Evolutionary conservation across 2,888 invertebrate genomes (phyloP), one percentile per base, ranked within the genome.

Genomic region (Lutraria lutraria): DNA sequence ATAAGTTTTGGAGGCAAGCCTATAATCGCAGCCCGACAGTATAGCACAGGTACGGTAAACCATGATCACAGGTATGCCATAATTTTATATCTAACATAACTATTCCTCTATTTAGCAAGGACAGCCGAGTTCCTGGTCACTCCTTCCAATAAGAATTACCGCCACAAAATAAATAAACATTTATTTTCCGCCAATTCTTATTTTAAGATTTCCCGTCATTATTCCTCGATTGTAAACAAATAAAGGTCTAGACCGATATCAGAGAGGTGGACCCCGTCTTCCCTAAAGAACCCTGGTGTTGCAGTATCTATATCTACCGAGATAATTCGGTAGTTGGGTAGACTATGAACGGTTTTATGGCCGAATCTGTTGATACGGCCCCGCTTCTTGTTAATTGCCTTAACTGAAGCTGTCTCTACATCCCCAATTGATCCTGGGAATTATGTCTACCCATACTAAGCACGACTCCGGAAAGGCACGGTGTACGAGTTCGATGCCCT

Each of bases 141-240:
- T 4, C 81, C 81, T 19, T 13, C 16, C 53, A 2, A 13, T 53
- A 81, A 54, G 53, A 81, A 53, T 81, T 81, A 43, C 54, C 54
- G 54, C 81, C 54, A 53, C 54, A 81, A n/a, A 81, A 81, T 81
- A 81, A n/a, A 81, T n/a, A 80, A n/a, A n/a, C n/a, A 43, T 53
- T 53, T 53, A 81, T 53, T 53, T 25, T 54, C 81, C 54, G n/a
- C n/a, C 53, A 81, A 53, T 81, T 54, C 54, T 54, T 25, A 81
- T 52, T 80, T 43, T 19, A 43, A 80, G 6, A 80, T 34, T 43
- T 34, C 53, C 43, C 16, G 21, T 13, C 21, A 80, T 8, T 3
- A n/a, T 43, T 10, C 54, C 29, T 6, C 25, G n/a, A 29, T 54
- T 8, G 10, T 15, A 2, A 13, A n/a, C 54, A 3, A 81, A 54